These are phyloP conservation scores for Cyrtodaria siliqua DNA, from an alignment of 2,888 invertebrate species.

Conservation along the genomic window DNA sequence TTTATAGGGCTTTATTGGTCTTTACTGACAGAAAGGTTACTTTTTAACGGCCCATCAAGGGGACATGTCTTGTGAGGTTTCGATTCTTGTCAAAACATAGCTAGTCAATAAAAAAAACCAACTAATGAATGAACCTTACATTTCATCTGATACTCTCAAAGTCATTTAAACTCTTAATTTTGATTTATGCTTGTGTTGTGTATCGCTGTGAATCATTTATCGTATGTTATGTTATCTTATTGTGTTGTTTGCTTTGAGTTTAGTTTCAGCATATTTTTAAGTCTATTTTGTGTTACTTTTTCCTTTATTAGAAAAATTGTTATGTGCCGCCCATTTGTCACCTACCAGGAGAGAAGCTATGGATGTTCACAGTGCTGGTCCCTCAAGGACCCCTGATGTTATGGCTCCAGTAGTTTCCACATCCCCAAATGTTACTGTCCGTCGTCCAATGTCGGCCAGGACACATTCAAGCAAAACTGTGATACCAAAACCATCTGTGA, in stretches of 20 bases:
- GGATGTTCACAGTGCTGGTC: conserved; percentile 3
- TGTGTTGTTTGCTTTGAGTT: neutral
- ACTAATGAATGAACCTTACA: too few species aligned
- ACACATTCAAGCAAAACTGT: conserved; percentile 34
- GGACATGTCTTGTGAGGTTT: too few species aligned
- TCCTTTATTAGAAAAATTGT: conserved; percentile 38
- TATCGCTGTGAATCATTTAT: too few species aligned
- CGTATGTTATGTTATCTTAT: too few species aligned
- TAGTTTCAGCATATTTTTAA: conserved; percentile 8
- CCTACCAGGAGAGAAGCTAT: neutral
- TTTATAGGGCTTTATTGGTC: too few species aligned
- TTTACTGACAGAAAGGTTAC: too few species aligned
- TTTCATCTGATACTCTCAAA: too few species aligned
- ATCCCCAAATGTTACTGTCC: conserved; percentile 45
- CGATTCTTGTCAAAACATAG: too few species aligned
- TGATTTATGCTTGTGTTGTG: too few species aligned
- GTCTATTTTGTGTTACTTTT: conserved; percentile 17
- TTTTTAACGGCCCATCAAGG: too few species aligned
- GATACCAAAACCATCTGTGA: conserved; percentile 56
- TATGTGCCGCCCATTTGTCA: conserved; percentile 13
- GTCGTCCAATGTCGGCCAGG: conserved; percentile 7
- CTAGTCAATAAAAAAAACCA: too few species aligned
- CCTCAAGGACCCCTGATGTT: neutral
- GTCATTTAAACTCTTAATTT: too few species aligned
- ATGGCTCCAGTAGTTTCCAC: neutral